phyloP scores from a whole-genome alignment of 2,113 vertebrate genomes.

The Sterna hirundo region DNA sequence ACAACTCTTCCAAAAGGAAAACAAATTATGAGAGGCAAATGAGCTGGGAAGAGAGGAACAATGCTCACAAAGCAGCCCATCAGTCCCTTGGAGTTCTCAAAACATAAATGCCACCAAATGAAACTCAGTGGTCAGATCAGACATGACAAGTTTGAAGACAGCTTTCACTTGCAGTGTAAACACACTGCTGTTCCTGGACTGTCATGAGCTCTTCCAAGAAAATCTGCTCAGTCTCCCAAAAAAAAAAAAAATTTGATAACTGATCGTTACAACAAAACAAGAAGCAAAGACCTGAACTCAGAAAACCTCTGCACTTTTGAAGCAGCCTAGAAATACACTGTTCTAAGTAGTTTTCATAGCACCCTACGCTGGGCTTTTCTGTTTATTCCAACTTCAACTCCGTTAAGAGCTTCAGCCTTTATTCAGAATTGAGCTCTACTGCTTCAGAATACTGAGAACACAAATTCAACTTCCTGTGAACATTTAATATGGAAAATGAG shows the following conservation, averaged over 20 bases:
- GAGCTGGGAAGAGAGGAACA: neutral
- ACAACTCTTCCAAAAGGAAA: neutral
- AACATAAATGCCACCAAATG: neutral
- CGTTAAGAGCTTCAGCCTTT: neutral
- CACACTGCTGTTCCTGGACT: neutral
- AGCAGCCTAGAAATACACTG: neutral
- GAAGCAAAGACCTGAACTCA: neutral
- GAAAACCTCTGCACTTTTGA: neutral
- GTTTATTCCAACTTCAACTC: neutral
- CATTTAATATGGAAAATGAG: neutral
- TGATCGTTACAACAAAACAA: neutral
- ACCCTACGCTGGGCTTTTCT: neutral
- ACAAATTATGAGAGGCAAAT: neutral
- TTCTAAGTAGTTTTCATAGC: neutral
- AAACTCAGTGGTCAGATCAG: neutral
- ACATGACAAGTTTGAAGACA: neutral
- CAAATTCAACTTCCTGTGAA: neutral
- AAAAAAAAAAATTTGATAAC: neutral
- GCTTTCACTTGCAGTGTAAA: neutral
- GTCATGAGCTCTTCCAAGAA: constrained; percentile 9
- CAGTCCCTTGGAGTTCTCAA: neutral
- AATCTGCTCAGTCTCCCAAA: neutral
- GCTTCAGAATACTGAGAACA: neutral
- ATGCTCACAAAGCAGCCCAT: neutral
- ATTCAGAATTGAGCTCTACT: neutral